These are phyloP conservation scores for Pseudorhombus dupliciocellatus DNA, from an alignment of 2,113 vertebrate genomes.

Conservation along the genomic window DNA sequence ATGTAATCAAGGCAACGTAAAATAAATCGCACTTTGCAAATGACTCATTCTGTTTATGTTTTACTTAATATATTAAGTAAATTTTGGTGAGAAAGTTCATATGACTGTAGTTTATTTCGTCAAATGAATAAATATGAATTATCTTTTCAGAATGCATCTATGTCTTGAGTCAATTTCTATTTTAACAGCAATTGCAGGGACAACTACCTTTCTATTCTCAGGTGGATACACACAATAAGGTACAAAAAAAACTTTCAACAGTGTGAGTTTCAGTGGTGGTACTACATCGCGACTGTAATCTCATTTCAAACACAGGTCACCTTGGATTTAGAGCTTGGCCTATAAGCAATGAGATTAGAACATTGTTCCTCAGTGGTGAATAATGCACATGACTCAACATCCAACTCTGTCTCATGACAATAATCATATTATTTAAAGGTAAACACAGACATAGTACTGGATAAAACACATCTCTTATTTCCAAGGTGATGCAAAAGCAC, in stretches of 20 bases:
- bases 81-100: conserved; percentile 55
- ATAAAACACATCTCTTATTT: conserved; percentile 38
- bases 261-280: not conserved
- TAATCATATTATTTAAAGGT: conserved; percentile 57
- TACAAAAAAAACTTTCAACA: not conserved
- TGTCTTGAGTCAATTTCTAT: conserved; percentile 61
- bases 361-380: conserved; percentile 51
- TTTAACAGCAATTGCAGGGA: not conserved
- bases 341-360: conserved; percentile 54
- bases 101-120: conserved; percentile 70
- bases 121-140: conserved; percentile 73
- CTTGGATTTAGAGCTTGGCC: conserved; percentile 64
- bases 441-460: conserved; percentile 35
- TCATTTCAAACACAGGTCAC: conserved; percentile 66
- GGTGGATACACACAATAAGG: not conserved
- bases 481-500: conserved; percentile 4
- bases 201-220: not conserved
- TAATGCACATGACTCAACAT: conserved; percentile 32
- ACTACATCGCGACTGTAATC: conserved; percentile 32
- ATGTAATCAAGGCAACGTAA: conserved; percentile 85
- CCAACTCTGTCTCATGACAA: conserved; percentile 44
- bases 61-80: too few relatives aligned
- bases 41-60: conserved; percentile 75
- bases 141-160: conserved; percentile 64
- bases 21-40: conserved; percentile 86